phyloP scores from a whole-genome alignment of 2,888 invertebrate species.

The Oscheius sp. region DNA sequence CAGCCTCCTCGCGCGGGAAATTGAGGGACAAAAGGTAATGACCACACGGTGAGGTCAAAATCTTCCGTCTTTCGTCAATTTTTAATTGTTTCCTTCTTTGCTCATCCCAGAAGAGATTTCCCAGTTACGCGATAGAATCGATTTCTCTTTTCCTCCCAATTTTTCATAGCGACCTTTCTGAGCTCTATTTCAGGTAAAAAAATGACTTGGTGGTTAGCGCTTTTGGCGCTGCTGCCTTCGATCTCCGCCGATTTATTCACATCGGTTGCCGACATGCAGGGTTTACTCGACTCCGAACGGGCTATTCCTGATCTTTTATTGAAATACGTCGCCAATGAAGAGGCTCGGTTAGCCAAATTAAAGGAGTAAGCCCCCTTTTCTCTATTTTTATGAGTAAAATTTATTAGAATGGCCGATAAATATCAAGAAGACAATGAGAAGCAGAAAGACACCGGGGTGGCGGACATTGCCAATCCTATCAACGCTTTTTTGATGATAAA shows the following conservation, averaged over 20 bases:
- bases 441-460: constrained; percentile 60
- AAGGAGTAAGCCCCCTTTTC: constrained; percentile 44
- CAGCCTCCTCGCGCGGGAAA: too few species aligned
- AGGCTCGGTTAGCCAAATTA: constrained; percentile 72
- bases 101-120: too few species aligned
- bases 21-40: too few species aligned
- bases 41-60: too few species aligned
- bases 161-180: too few species aligned
- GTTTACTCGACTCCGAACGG: constrained; percentile 74
- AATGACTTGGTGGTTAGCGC: constrained; percentile 8
- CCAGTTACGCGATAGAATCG: too few species aligned
- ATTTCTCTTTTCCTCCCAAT: too few species aligned
- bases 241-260: constrained; percentile 74
- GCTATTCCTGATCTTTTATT: constrained; percentile 74
- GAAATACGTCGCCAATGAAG: constrained; percentile 74
- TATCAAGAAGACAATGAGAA: constrained; percentile 66
- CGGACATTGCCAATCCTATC: constrained; percentile 75
- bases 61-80: too few species aligned
- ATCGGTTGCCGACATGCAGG: constrained; percentile 75
- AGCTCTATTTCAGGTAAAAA: background rate
- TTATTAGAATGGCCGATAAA: constrained; percentile 61
- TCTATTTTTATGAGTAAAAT: background rate
- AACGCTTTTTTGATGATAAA: constrained; percentile 76
- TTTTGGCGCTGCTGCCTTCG: constrained; percentile 21
- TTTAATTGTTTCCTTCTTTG: too few species aligned